phyloP scores from a whole-genome alignment of 2,888 invertebrate genomes.

The Drosophila anomalata region DNA sequence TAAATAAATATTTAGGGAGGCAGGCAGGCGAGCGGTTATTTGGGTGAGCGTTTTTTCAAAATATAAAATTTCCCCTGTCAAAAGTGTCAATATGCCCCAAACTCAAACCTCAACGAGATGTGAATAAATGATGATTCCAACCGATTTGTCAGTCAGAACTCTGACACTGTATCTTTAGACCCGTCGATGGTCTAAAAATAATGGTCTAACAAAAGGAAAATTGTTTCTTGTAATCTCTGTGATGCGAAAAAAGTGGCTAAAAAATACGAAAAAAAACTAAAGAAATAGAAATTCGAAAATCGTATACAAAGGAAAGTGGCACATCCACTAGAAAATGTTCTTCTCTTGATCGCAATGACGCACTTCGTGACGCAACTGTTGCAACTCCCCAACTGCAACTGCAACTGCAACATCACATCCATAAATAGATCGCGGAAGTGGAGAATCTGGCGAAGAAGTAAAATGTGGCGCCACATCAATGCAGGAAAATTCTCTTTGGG shows the following conservation, averaged over 20 bases:
- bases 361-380: slow-evolving; percentile 70
- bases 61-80: slow-evolving; percentile 58
- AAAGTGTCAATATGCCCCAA: slow-evolving; percentile 68
- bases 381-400: slow-evolving; percentile 37
- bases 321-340: slow-evolving; percentile 20
- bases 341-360: slow-evolving; percentile 55
- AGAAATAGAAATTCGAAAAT: background rate
- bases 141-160: slow-evolving; percentile 26
- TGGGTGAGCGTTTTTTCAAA: slow-evolving; percentile 15
- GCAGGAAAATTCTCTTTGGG: slow-evolving; percentile 2
- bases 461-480: slow-evolving; percentile 10
- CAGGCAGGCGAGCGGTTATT: slow-evolving; percentile 14
- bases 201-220: slow-evolving; percentile 58
- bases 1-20: slow-evolving; percentile 48
- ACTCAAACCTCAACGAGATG: slow-evolving; percentile 55
- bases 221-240: background rate
- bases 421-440: slow-evolving; percentile 64
- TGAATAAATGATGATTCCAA: slow-evolving; percentile 37
- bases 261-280: background rate
- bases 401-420: slow-evolving; percentile 51
- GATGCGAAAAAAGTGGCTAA: slow-evolving; percentile 7
- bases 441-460: slow-evolving; percentile 16
- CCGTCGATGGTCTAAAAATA: slow-evolving; percentile 70
- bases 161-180: slow-evolving; percentile 38
- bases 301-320: slow-evolving; percentile 19